Percentiles rank a stretch among this genome's conserved stretches.
phyloP scores from a whole-genome alignment of 1,140 invertebrate genomes.

The Anadara kagoshimensis region DNA sequence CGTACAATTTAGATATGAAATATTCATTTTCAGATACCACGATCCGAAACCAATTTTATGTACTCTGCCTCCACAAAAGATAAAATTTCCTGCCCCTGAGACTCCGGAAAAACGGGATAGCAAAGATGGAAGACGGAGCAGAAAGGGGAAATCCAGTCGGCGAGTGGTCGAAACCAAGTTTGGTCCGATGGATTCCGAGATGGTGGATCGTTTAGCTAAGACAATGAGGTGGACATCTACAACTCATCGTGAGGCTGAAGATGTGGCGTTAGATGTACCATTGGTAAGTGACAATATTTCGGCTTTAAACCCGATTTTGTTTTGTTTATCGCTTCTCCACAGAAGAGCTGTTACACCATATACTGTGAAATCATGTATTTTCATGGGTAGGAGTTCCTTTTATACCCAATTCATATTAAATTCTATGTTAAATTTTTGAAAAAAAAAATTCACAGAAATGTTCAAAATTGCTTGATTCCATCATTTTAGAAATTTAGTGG shows the following conservation, averaged over 20 bases:
- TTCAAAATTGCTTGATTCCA: not conserved
- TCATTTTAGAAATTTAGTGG: too few relatives aligned
- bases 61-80: not conserved
- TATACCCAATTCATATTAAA: too few relatives aligned
- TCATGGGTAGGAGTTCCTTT: too few relatives aligned
- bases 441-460: not conserved
- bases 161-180: slow-evolving; percentile 39
- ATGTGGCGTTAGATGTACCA: not conserved
- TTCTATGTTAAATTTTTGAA: too few relatives aligned
- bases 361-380: too few relatives aligned
- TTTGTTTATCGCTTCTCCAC: not conserved
- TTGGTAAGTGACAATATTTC: not conserved
- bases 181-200: slow-evolving; percentile 43
- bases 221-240: slow-evolving; percentile 34
- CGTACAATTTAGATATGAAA: not conserved
- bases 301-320: not conserved
- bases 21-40: slow-evolving; percentile 16
- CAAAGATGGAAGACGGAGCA: not conserved
- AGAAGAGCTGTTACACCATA: not conserved
- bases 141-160: not conserved
- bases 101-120: not conserved
- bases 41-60: slow-evolving; percentile 14
- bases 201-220: slow-evolving; percentile 31
- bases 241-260: slow-evolving; percentile 23
- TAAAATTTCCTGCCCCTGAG: not conserved